phyloP scores from a whole-genome alignment of 2,888 invertebrate genomes.

The Stomorhina lunata region DNA sequence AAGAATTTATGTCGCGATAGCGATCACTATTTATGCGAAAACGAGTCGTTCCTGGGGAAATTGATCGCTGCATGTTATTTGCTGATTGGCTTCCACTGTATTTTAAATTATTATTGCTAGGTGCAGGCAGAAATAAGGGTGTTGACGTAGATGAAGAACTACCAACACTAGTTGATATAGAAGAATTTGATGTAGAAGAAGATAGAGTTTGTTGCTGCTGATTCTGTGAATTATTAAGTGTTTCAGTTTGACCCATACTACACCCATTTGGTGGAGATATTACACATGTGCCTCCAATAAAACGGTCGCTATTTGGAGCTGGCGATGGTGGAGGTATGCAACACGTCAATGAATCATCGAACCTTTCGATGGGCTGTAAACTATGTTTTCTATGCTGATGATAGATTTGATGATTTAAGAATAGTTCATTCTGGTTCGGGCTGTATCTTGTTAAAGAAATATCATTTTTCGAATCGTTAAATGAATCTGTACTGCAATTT shows the following conservation, averaged over 20 bases:
- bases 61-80: constrained; percentile 70
- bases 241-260: constrained; percentile 12
- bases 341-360: constrained; percentile 75
- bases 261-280: constrained; percentile 40
- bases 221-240: constrained; percentile 47
- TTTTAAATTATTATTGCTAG: constrained; percentile 41
- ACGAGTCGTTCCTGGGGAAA: constrained; percentile 77
- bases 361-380: constrained; percentile 71
- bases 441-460: constrained; percentile 72
- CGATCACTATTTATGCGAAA: constrained; percentile 75
- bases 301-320: constrained; percentile 78
- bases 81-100: constrained; percentile 31
- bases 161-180: constrained; percentile 50
- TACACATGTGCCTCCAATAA: constrained; percentile 66
- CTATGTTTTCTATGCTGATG: constrained; percentile 68
- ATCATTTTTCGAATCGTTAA: constrained; percentile 51
- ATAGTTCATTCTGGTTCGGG: constrained; percentile 72
- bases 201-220: constrained; percentile 49
- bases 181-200: constrained; percentile 59
- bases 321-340: constrained; percentile 79
- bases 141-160: constrained; percentile 49
- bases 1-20: constrained; percentile 72
- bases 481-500: constrained; percentile 40
- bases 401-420: constrained; percentile 65
- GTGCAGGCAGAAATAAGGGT: constrained; percentile 21